phyloP scores from a whole-genome alignment of 1,140 invertebrate species.

The Tetragonula clypearis region DNA sequence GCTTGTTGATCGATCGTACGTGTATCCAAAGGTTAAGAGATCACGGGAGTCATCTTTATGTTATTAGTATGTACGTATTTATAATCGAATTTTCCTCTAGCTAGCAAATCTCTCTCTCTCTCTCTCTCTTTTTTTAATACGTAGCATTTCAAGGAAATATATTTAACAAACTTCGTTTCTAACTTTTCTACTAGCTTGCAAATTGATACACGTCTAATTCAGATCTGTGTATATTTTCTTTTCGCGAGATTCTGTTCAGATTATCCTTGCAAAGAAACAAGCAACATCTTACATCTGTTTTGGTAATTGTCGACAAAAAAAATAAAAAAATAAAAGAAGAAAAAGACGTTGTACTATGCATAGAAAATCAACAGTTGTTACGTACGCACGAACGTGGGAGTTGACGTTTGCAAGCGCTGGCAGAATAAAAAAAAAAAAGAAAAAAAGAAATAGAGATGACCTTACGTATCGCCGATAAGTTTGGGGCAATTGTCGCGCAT shows the following conservation, averaged over 20 bases:
- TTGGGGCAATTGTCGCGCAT: not conserved
- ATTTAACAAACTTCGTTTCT: no score
- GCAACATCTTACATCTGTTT: no score
- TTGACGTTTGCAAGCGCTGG: not conserved
- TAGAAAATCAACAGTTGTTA: not conserved
- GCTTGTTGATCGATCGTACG: not conserved
- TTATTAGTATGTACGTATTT: not conserved
- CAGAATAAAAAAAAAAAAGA: not conserved
- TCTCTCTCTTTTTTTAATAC: no score
- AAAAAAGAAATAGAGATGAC: constrained; percentile 1
- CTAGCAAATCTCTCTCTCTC: not conserved
- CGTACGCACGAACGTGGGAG: not conserved
- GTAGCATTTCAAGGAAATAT: no score
- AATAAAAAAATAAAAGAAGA: no score
- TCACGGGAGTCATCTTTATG: not conserved
- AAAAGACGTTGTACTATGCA: not conserved
- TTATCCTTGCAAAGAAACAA: no score
- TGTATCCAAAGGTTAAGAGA: not conserved
- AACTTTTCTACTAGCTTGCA: no score
- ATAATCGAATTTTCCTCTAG: not conserved
- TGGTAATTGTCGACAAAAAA: no score
- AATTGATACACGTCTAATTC: no score
- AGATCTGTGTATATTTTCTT: no score
- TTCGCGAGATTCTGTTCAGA: no score
- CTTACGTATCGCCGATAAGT: not conserved